Conservation (phyloP, 2,888 invertebrate genomes). For the Thereva unica region DNA sequence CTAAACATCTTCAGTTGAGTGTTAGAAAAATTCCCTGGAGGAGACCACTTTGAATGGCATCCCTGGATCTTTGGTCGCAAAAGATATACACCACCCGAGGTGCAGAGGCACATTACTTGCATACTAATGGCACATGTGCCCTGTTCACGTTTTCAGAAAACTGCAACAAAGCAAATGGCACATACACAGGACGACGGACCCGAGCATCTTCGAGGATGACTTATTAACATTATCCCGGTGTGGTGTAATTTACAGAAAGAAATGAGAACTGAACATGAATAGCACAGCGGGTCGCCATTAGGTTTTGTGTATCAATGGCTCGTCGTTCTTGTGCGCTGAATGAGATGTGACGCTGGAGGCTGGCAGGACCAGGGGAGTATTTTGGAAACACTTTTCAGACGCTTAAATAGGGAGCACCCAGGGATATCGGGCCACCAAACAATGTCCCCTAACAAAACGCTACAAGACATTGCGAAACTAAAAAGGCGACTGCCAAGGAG, state of each 20-base stretch:
- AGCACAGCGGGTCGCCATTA: conserved; percentile 36
- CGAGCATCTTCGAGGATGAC: conserved; percentile 28
- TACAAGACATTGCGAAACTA: background rate
- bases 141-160: conserved; percentile 32
- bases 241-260: conserved; percentile 38
- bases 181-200: conserved; percentile 10
- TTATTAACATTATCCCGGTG: conserved; percentile 38
- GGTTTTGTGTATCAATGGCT: conserved; percentile 34
- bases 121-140: conserved; percentile 37
- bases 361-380: background rate
- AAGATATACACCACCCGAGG: conserved; percentile 38
- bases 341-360: conserved; percentile 5
- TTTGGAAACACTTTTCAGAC: conserved; percentile 13
- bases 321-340: conserved; percentile 24
- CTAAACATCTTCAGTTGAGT: conserved; percentile 18
- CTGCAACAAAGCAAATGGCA: conserved; percentile 39
- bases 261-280: conserved; percentile 38
- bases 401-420: conserved; percentile 23
- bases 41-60: conserved; percentile 13
- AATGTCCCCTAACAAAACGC: background rate
- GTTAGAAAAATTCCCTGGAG: conserved; percentile 33
- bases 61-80: conserved; percentile 17
- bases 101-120: conserved; percentile 35
- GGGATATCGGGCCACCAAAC: conserved; percentile 11
- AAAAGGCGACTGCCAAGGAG: background rate